These are phyloP conservation scores for human (Homo sapiens) DNA, from an alignment of 2,113 vertebrate genomes.

Conservation along the genomic window DNA sequence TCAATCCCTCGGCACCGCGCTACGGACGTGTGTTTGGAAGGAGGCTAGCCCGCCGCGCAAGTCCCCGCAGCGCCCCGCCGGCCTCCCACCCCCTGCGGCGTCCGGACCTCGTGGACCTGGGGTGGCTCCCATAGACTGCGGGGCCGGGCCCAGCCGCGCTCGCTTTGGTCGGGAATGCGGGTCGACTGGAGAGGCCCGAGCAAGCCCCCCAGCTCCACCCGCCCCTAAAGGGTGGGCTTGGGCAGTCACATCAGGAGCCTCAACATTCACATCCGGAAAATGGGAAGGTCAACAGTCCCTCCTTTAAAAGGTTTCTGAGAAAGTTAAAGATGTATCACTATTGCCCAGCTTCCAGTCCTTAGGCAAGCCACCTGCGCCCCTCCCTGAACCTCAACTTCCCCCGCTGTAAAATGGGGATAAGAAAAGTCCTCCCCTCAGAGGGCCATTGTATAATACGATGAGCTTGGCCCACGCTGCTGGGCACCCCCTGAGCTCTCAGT, in stretches of 20 bases:
- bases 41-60: background rate
- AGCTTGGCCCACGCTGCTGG: accelerated
- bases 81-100: background rate
- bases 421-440: background rate
- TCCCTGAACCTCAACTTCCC: conserved; percentile 2
- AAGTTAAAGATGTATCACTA: background rate
- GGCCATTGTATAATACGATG: background rate
- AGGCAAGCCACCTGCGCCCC: background rate
- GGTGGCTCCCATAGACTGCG: background rate
- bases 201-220: background rate
- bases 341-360: background rate
- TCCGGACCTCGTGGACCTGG: background rate
- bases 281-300: background rate
- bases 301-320: background rate
- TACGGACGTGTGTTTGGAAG: background rate
- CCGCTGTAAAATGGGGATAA: background rate
- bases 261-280: background rate
- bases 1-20: background rate
- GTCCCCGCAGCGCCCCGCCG: background rate
- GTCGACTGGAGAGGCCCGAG: background rate
- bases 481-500: too few relatives aligned
- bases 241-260: background rate
- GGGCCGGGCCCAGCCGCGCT: background rate
- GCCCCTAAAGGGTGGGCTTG: background rate
- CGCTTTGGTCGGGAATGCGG: accelerated